Evolutionary conservation across 2,113 vertebrate genomes (phyloP), one percentile per base, ranked within the genome.

Genomic region (Carassius carassius): DNA sequence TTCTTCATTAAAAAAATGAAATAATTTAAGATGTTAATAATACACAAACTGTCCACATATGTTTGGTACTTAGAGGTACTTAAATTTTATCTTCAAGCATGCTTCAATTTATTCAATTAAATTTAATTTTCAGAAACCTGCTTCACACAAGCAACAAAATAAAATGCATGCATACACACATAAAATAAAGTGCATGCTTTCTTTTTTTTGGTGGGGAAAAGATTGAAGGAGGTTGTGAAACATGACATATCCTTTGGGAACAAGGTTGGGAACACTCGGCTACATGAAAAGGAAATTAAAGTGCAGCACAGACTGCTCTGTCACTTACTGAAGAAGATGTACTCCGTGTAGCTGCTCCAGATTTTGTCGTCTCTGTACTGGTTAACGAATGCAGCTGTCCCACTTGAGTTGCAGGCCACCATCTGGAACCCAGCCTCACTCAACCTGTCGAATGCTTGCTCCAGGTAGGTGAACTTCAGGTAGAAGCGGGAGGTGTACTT

Each of bases 401-500:
- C 95, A 0, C 93, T 93, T 56, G 95, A 95, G 89, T 95, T 96
- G 62, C 94, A 96, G 78, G 95, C 95, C 89, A 95, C 94, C 95
- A 96, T 95, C 90, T 95, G 94, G 90, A 96, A 96, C 82, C 95
- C 94, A 5, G 93, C 94, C 89, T 96, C 95, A 1, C 96, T 95
- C 4, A 97, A 95, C 44, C 96, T 91, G 87, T 97, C 96, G 83
- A 97, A 97, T 0, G 96, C 96, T 92, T 96, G 96, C 85, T 97
- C 96, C 89, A 97, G 90, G 91, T 96, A 95, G 60, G 96, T 96
- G 92, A 97, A 97, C 87, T 96, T 97, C 93, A 97, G 94, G 94
- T 97, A 97, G 92, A 97, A 97, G 85, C 96, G 95, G n/a, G 95
- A 95, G 2, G 96, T 97, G 92, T 97, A 97, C 90, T 96, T 96